A percentile compares a stretch with the other conserved stretches of the same genome.
Evolutionary conservation across 2,888 invertebrate genomes (phyloP).

Genomic region (Drosophila anomalata): DNA sequence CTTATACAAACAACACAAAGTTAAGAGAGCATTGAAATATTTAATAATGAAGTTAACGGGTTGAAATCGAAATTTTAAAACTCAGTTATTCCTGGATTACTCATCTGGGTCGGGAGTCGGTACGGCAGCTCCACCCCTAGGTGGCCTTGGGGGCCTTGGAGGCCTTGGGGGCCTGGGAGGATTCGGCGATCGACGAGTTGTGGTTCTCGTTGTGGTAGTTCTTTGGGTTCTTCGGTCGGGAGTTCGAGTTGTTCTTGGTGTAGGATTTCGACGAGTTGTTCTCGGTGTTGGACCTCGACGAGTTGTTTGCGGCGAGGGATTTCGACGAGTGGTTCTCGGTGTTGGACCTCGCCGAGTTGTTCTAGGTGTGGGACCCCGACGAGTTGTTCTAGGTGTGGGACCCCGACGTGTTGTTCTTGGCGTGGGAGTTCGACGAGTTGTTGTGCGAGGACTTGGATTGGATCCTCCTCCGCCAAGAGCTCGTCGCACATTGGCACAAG

Average conservation of each 20-base stretch:
- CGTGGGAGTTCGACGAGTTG: background rate
- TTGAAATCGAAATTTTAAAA: background rate
- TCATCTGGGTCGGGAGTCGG: background rate
- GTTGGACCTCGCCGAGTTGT: background rate
- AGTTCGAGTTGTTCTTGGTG: background rate
- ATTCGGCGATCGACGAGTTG: background rate
- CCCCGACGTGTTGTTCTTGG: background rate
- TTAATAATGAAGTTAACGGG: background rate
- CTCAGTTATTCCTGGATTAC: background rate
- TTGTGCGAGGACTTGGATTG: background rate
- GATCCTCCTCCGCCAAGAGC: slow-evolving; percentile 1
- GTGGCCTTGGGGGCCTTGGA: slow-evolving; percentile 1
- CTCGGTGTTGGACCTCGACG: background rate
- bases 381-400: slow-evolving; percentile 4
- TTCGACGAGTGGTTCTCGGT: background rate
- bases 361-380: background rate
- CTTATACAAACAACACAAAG: background rate
- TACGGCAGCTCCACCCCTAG: background rate
- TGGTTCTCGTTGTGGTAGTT: background rate
- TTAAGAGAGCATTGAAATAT: slow-evolving; percentile 25
- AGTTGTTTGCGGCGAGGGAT: background rate
- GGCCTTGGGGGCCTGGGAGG: background rate
- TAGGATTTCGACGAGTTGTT: background rate
- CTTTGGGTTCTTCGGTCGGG: background rate
- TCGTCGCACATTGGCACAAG: slow-evolving; percentile 33